These are phyloP conservation scores for Thysanoteuthis rhombus DNA, from an alignment of 2,888 invertebrate genomes.

Conservation along the genomic window DNA sequence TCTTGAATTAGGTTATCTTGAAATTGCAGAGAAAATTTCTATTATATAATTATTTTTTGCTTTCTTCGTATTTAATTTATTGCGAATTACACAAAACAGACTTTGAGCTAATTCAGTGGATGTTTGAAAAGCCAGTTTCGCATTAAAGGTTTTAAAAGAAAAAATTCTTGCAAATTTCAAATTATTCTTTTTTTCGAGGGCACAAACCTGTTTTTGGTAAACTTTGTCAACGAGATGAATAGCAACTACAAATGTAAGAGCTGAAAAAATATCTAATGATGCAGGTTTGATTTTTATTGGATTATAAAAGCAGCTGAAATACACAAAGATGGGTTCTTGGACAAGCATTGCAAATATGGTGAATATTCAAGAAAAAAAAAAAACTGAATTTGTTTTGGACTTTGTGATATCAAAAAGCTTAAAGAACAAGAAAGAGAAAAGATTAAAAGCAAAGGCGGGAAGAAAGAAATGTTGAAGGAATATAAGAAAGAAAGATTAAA, in stretches of 20 bases:
- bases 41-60: background rate
- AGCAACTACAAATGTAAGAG: background rate
- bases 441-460: background rate
- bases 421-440: background rate
- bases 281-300: background rate
- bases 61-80: background rate
- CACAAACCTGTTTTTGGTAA: background rate
- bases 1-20: background rate
- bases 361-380: background rate
- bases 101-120: background rate
- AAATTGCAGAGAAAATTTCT: background rate
- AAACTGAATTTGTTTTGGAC: background rate
- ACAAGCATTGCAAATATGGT: background rate
- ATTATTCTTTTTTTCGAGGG: background rate
- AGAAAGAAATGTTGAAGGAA: background rate
- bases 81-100: background rate
- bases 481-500: background rate
- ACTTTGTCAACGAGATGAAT: background rate
- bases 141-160: background rate
- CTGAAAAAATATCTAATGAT: background rate
- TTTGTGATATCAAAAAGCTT: background rate
- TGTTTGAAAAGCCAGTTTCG: background rate
- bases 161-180: background rate
- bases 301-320: background rate
- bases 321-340: background rate